A percentile compares a stretch with the other conserved stretches of the same genome.
Evolutionary conservation across 53 echinoderm and acorn worm genomes (phyloP).

Genomic region (Holothuria scabra): DNA sequence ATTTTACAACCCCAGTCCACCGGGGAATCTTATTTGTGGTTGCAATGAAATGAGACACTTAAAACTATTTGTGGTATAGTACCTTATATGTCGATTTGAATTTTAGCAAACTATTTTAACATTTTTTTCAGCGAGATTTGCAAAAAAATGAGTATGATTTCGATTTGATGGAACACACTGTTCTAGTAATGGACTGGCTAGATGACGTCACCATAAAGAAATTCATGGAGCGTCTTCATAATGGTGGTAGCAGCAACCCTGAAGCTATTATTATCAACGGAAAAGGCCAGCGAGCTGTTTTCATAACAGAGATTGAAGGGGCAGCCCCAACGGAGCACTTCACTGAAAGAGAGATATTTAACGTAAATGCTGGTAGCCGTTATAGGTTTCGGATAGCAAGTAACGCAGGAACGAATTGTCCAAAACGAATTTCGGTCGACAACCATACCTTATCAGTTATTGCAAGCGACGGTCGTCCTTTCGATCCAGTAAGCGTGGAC

Average conservation of each 20-base stretch:
- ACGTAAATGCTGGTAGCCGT: constrained; percentile 29
- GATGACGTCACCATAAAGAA: constrained; percentile 78
- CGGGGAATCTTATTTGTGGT: too few species aligned
- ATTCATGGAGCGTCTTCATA: constrained; percentile 73
- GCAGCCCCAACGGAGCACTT: constrained; percentile 17
- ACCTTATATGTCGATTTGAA: too few species aligned
- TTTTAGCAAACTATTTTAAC: too few species aligned
- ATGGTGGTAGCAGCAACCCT: constrained; percentile 77
- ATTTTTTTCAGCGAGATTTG: constrained; percentile 6
- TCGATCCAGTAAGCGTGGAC: constrained; percentile 67
- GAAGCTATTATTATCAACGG: constrained; percentile 91
- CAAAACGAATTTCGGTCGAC: constrained; percentile 78
- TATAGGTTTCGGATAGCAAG: constrained; percentile 85
- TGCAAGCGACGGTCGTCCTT: constrained; percentile 71
- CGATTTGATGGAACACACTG: constrained; percentile 78
- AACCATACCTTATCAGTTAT: constrained; percentile 77
- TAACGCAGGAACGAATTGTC: constrained; percentile 90
- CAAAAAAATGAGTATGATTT: constrained; percentile 67
- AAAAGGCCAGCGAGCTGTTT: constrained; percentile 58
- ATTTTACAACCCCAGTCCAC: too few species aligned
- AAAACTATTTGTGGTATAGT: too few species aligned
- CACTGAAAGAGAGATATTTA: constrained; percentile 57
- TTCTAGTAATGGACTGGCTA: constrained; percentile 85
- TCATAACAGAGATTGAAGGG: neutral
- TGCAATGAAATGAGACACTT: too few species aligned